A percentile compares a stretch with the other conserved stretches of the same genome.
These are phyloP conservation scores for Aleiodes alternator DNA, from an alignment of 2,888 invertebrate species.

Conservation along the genomic window DNA sequence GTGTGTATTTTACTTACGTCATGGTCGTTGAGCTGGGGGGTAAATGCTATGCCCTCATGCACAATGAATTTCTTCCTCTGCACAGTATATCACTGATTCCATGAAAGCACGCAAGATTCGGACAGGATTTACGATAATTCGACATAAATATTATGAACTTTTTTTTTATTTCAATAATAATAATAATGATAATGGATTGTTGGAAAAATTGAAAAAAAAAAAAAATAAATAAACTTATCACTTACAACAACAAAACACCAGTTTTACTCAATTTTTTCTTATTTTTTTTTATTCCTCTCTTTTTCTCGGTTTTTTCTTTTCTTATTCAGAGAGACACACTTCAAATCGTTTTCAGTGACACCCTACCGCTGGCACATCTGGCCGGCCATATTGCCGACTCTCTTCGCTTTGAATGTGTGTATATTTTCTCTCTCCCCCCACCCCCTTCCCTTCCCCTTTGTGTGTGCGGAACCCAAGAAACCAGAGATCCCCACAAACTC, in stretches of 20 bases:
- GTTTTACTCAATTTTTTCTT: no score
- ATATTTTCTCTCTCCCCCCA: background rate
- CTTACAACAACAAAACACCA: slow-evolving; percentile 64
- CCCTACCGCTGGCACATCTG: slow-evolving; percentile 72
- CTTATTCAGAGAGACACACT: background rate
- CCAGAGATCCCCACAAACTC: background rate
- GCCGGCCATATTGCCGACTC: slow-evolving; percentile 72
- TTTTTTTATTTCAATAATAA: background rate
- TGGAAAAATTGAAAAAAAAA: no score
- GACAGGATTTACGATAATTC: slow-evolving; percentile 73
- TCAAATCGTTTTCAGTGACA: slow-evolving; percentile 62
- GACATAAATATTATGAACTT: slow-evolving; percentile 71
- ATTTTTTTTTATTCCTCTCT: background rate
- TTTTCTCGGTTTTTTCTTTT: background rate
- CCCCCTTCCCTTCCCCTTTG: slow-evolving; percentile 8
- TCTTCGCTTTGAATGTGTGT: slow-evolving; percentile 32
- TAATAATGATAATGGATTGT: background rate
- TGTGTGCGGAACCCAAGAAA: background rate
- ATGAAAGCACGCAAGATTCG: slow-evolving; percentile 75
- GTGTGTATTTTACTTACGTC: slow-evolving; percentile 67
- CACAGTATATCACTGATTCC: slow-evolving; percentile 74
- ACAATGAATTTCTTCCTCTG: slow-evolving; percentile 70
- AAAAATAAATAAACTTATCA: background rate
- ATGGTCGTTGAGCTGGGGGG: slow-evolving; percentile 71
- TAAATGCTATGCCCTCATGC: slow-evolving; percentile 74